phyloP scores from a whole-genome alignment of 2,797 vertebrate genomes.

The Gambusia yucatana region DNA sequence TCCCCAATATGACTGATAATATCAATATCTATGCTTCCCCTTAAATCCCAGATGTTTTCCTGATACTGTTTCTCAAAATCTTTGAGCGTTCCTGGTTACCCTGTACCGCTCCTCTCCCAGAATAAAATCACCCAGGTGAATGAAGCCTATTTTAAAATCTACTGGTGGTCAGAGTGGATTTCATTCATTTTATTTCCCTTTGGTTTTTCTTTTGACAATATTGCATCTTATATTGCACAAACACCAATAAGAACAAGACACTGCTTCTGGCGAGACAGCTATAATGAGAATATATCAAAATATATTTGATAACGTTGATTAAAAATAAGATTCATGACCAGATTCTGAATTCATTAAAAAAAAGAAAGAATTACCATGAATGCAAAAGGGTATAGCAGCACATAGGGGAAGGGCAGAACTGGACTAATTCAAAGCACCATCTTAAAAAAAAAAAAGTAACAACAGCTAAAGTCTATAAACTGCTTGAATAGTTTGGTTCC shows the following conservation, averaged over 20 bases:
- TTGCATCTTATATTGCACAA: neutral
- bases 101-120: conserved; percentile 46
- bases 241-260: neutral
- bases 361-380: neutral
- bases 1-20: neutral
- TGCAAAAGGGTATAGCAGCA: neutral
- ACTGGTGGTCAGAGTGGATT: conserved; percentile 22
- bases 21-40: conserved; percentile 6
- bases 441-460: neutral
- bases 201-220: neutral
- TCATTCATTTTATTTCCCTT: conserved; percentile 1
- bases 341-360: neutral
- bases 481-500: neutral
- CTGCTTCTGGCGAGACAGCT: neutral
- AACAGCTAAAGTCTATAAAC: neutral
- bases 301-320: neutral
- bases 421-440: neutral
- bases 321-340: neutral
- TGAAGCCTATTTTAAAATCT: conserved; percentile 11
- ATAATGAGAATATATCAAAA: neutral
- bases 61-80: conserved; percentile 8
- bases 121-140: conserved; percentile 33
- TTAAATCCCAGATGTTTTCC: conserved; percentile 7
- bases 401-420: neutral
- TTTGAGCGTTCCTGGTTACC: conserved; percentile 23